Evolutionary conservation across 2,888 invertebrate species (phyloP).

Genomic region (Druceiella hillmani): DNA sequence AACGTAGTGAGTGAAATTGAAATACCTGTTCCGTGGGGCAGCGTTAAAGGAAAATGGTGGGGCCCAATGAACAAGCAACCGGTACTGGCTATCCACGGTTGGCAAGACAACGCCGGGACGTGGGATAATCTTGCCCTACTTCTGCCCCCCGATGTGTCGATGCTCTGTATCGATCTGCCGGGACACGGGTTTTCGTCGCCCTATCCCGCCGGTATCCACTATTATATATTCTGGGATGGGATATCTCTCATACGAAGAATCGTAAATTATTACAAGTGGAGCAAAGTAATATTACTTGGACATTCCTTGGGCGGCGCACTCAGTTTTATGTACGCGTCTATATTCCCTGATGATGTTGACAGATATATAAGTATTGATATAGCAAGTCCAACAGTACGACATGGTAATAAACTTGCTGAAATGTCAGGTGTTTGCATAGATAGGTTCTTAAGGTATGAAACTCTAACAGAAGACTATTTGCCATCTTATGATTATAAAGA

Average conservation of each 20-base stretch:
- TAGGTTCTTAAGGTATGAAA: conserved; percentile 67
- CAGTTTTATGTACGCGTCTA: conserved; percentile 74
- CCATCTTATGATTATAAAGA: conserved; percentile 71
- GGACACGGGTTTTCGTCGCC: conserved; percentile 67
- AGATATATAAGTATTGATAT: conserved; percentile 73
- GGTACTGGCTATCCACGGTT: conserved; percentile 65
- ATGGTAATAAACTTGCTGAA: conserved; percentile 48
- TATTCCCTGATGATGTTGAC: conserved; percentile 64
- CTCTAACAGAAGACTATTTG: conserved; percentile 52
- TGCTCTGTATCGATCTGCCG: conserved; percentile 63
- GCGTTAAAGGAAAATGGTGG: conserved; percentile 69
- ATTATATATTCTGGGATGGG: conserved; percentile 79
- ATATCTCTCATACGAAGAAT: conserved; percentile 66
- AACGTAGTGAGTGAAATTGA: conserved; percentile 47
- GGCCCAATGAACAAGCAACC: conserved; percentile 56
- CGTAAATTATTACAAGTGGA: conserved; percentile 69
- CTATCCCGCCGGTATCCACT: conserved; percentile 65
- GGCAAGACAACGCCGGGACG: conserved; percentile 68
- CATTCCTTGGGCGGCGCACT: conserved; percentile 76
- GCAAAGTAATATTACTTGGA: conserved; percentile 67
- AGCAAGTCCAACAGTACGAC: conserved; percentile 65
- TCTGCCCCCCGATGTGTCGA: conserved; percentile 46
- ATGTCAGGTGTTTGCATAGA: conserved; percentile 58
- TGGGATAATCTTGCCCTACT: conserved; percentile 62
- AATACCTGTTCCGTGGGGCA: conserved; percentile 66